Conservation (phyloP, 1,140 invertebrate genomes). For the Neotoxoptera formosana region DNA sequence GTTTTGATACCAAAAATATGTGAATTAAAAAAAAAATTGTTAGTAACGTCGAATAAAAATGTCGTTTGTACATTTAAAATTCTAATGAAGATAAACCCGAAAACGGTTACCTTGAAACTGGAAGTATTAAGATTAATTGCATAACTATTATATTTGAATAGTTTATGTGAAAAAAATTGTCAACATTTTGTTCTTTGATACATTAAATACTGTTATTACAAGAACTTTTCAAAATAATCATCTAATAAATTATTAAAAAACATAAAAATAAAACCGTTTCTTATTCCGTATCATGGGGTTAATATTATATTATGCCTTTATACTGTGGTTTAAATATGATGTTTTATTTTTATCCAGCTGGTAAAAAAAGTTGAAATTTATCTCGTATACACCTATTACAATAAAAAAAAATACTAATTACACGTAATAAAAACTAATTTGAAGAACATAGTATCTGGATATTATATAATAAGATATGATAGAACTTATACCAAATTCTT, state of each 20-base stretch:
- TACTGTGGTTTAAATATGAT: not conserved
- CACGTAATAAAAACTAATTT: not conserved
- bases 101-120: not conserved
- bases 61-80: not conserved
- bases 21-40: not conserved
- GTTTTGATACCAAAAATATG: not conserved
- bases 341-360: not conserved
- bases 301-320: not conserved
- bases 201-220: not conserved
- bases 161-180: not conserved
- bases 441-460: not conserved
- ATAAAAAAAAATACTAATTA: not conserved
- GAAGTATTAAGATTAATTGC: not conserved
- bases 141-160: not conserved
- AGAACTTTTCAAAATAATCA: not conserved
- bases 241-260: not conserved
- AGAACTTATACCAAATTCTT: not conserved
- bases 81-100: not conserved
- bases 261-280: not conserved
- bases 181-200: not conserved
- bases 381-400: not conserved
- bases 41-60: not conserved
- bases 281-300: not conserved
- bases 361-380: not conserved
- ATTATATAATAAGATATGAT: no score